Evolutionary conservation across 1,140 invertebrate species (phyloP).

Genomic region (Arion vulgaris): DNA sequence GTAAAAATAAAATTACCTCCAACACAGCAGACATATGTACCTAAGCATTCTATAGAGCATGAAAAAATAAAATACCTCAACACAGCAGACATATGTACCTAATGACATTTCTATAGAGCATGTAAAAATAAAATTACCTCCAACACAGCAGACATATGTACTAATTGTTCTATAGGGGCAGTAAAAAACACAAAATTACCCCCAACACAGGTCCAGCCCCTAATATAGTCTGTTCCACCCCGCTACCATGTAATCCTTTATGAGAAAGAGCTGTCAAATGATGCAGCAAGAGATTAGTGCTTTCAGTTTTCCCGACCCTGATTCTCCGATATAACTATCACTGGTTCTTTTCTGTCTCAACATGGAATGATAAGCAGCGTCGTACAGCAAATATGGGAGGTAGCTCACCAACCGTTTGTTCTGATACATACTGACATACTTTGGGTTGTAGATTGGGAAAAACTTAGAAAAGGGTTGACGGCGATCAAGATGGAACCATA

Average conservation of each 20-base stretch:
- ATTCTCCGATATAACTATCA: slow-evolving; percentile 99
- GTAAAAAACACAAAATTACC: too few species aligned
- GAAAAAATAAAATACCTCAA: too few species aligned
- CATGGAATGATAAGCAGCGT: slow-evolving; percentile 96
- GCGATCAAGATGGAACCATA: slow-evolving; percentile 97
- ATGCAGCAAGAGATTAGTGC: slow-evolving; percentile 94
- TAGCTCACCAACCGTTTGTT: slow-evolving; percentile 83
- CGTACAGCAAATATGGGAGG: slow-evolving; percentile 97
- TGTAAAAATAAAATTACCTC: too few species aligned
- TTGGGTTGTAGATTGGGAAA: slow-evolving; percentile 98
- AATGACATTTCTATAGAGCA: too few species aligned
- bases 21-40: too few species aligned
- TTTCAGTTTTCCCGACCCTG: slow-evolving; percentile 97
- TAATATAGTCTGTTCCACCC: slow-evolving; percentile 95
- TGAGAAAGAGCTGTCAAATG: slow-evolving; percentile 95
- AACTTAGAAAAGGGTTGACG: slow-evolving; percentile 86
- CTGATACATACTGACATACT: slow-evolving; percentile 95
- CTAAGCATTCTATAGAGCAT: too few species aligned
- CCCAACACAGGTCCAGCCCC: slow-evolving; percentile 96
- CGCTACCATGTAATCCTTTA: slow-evolving; percentile 93
- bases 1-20: too few species aligned
- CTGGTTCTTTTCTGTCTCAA: slow-evolving; percentile 89
- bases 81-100: too few species aligned
- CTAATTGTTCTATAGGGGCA: too few species aligned
- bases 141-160: too few species aligned